phyloP scores from a whole-genome alignment of 1,140 invertebrate species.

The Brachionus sp. region DNA sequence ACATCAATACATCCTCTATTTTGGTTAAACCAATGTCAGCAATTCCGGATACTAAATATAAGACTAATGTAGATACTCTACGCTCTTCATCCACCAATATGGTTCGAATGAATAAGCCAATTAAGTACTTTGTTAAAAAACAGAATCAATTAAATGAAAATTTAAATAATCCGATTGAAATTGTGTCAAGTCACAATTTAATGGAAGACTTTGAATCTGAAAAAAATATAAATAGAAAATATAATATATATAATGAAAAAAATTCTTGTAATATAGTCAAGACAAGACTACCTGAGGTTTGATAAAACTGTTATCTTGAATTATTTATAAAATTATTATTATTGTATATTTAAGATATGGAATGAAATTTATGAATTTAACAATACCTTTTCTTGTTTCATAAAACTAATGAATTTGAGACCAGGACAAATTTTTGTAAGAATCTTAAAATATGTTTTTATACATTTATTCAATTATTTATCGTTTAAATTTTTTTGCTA shows the following conservation, averaged over 20 bases:
- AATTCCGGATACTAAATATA: background rate
- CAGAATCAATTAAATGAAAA: background rate
- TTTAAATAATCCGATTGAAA: constrained; percentile 9
- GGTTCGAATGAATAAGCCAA: background rate
- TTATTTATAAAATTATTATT: background rate
- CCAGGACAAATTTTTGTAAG: constrained; percentile 39
- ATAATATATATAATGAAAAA: background rate
- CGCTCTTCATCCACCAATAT: constrained; percentile 1
- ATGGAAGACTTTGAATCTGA: background rate
- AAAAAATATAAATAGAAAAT: background rate
- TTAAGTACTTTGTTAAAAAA: background rate
- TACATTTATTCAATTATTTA: background rate
- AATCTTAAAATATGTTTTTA: background rate
- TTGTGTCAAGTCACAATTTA: background rate
- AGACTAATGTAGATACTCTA: background rate
- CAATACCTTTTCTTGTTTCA: background rate
- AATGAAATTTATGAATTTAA: background rate
- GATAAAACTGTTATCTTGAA: background rate
- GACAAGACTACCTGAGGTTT: background rate
- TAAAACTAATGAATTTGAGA: background rate
- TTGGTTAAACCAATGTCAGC: constrained; percentile 17
- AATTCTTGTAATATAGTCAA: background rate
- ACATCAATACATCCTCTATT: background rate
- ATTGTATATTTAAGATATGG: background rate
- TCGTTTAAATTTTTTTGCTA: too few species aligned